phyloP scores from a whole-genome alignment of 53 echinoderm and acorn worm species.

The Astropecten irregularis region DNA sequence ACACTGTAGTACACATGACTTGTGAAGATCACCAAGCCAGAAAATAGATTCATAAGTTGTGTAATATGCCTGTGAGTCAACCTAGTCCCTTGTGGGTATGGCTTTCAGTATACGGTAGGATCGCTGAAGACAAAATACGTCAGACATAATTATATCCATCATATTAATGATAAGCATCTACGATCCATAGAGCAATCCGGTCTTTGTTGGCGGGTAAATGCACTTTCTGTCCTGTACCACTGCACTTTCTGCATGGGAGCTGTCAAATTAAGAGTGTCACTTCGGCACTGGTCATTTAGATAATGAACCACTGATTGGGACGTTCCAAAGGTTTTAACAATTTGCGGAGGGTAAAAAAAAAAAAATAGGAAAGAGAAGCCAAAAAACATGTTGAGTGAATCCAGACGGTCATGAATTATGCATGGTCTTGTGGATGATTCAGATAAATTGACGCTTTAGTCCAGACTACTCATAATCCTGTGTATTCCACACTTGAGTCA shows the following conservation, averaged over 20 bases:
- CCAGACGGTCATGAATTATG: too few relatives aligned
- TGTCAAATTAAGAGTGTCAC: background rate
- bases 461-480: too few relatives aligned
- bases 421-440: background rate
- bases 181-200: background rate
- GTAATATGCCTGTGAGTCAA: too few relatives aligned
- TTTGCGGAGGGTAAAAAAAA: background rate
- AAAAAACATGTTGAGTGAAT: background rate
- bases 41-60: too few relatives aligned
- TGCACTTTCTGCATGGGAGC: conserved; percentile 22
- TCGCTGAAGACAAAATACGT: too few relatives aligned
- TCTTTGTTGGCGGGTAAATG: conserved; percentile 10
- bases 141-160: too few relatives aligned
- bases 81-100: too few relatives aligned
- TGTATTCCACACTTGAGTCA: too few relatives aligned
- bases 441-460: background rate
- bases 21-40: too few relatives aligned
- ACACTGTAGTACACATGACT: too few relatives aligned
- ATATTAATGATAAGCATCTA: background rate
- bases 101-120: too few relatives aligned
- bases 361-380: too few relatives aligned
- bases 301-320: background rate
- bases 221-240: conserved; percentile 8
- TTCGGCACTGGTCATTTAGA: background rate
- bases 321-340: background rate